A percentile compares a stretch with the other conserved stretches of the same genome.
Conservation (phyloP, 1,140 invertebrate genomes). For the Berghia stephanieae region DNA sequence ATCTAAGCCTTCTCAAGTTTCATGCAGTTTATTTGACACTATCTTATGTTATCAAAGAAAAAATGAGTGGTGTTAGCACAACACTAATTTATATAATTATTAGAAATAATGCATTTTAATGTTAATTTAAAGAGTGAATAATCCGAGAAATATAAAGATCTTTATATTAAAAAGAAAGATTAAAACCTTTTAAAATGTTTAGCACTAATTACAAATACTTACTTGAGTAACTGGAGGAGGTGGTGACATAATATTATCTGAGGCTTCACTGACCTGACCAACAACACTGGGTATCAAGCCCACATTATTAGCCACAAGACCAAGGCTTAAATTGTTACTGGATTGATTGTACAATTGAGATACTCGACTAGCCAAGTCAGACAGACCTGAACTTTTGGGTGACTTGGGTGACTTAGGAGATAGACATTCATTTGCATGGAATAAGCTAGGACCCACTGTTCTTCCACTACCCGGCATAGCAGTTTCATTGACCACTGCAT, state of each 20-base stretch:
- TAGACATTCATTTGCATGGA: slow-evolving; percentile 38
- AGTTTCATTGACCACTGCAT: slow-evolving; percentile 33
- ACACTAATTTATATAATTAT: no score
- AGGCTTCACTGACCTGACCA: not conserved
- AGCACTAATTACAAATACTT: no score
- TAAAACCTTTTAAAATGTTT: no score
- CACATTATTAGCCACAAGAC: not conserved
- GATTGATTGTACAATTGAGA: not conserved
- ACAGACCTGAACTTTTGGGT: slow-evolving; percentile 33
- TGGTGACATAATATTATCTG: slow-evolving; percentile 30
- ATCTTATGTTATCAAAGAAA: no score
- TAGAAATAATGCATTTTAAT: no score
- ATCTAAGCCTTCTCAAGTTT: no score
- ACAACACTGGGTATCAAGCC: not conserved
- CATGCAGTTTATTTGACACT: no score
- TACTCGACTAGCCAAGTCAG: slow-evolving; percentile 23
- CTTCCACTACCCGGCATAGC: not conserved
- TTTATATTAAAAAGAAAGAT: no score
- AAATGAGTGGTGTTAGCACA: no score
- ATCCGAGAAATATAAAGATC: no score
- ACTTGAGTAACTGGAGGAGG: slow-evolving; percentile 27
- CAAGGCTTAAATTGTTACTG: not conserved
- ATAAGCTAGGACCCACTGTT: slow-evolving; percentile 23
- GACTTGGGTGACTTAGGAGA: slow-evolving; percentile 40
- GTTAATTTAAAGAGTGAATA: no score